Conservation (phyloP, 2,888 invertebrate genomes). For the Euzetes globulus region DNA sequence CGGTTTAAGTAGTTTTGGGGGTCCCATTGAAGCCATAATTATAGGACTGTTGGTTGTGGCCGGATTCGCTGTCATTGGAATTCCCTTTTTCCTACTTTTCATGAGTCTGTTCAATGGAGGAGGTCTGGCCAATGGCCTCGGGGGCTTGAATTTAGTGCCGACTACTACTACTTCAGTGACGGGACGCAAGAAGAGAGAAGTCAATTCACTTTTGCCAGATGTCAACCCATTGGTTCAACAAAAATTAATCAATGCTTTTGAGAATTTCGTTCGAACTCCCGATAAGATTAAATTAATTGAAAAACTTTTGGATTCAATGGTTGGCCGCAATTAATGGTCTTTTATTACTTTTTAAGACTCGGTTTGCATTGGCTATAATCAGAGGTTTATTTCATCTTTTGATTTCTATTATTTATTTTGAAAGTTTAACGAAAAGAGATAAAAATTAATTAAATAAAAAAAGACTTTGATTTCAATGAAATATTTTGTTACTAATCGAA, state of each 20-base stretch:
- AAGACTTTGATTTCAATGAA: no score
- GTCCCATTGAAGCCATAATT: slow-evolving; percentile 30
- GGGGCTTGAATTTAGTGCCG: slow-evolving; percentile 33
- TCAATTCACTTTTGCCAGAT: not conserved
- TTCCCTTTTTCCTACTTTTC: slow-evolving; percentile 28
- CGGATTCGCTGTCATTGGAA: slow-evolving; percentile 26
- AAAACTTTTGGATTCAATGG: slow-evolving; percentile 8
- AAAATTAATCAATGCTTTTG: slow-evolving; percentile 1
- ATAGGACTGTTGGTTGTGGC: slow-evolving; percentile 25
- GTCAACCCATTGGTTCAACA: slow-evolving; percentile 25
- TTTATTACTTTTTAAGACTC: not conserved
- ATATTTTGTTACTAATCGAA: no score
- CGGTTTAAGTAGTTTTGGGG: slow-evolving; percentile 16
- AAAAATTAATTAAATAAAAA: no score
- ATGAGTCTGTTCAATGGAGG: not conserved
- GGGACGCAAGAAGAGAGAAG: slow-evolving; percentile 26
- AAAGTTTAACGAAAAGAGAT: no score
- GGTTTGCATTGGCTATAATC: no score
- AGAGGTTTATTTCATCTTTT: no score
- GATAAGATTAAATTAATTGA: slow-evolving; percentile 29
- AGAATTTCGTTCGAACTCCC: slow-evolving; percentile 26
- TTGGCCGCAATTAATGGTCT: slow-evolving; percentile 11
- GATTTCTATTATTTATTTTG: no score
- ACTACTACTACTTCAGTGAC: slow-evolving; percentile 34
- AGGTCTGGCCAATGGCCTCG: not conserved